Base-by-base conservation (phyloP, 2,888 invertebrate genomes). In the Trypoxylon attenuatum region DNA sequence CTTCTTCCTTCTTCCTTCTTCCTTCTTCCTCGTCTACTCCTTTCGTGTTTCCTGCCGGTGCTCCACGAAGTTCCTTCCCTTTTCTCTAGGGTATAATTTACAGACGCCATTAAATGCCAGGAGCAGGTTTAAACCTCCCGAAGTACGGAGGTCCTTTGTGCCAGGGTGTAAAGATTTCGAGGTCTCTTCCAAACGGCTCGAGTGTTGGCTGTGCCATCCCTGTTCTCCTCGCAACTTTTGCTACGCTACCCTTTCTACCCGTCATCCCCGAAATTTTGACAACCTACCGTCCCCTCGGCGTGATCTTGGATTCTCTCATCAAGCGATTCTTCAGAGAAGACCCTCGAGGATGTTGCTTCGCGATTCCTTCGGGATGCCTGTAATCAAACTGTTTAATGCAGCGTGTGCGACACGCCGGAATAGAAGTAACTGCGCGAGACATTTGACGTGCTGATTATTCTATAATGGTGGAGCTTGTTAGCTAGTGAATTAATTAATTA, bases 41-140 rank as follows among this genome's bases (percentile, higher is more conserved):
- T 49, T 41, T 62, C 49, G 38, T 50, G 49, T 67, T 59, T n/a
- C n/a, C n/a, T n/a, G n/a, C n/a, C n/a, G n/a, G n/a, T n/a, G n/a
- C n/a, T n/a, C n/a, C n/a, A n/a, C n/a, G n/a, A n/a, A n/a, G n/a
- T n/a, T n/a, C n/a, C n/a, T n/a, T n/a, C n/a, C n/a, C n/a, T 27
- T 42, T 58, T 27, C 70, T 23, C 25, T 47, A 57, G 54, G 65
- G 63, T 73, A 78, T 78, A 78, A 78, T 79, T 78, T 78, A 73
- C 78, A 69, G 79, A 65, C 71, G 78, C 76, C 79, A 79, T 78
- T 78, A 78, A 78, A 77, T 67, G 78, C 78, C 76, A 78, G 65
- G 41, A 69, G 71, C 79, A 78, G 76, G 76, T 78, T 79, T 74
- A 78, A 78, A 72, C 61, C 72, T 59, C 65, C 62, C 56, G 42